phyloP scores from a whole-genome alignment of 2,797 vertebrate species.

The Diglossa cyanea region DNA sequence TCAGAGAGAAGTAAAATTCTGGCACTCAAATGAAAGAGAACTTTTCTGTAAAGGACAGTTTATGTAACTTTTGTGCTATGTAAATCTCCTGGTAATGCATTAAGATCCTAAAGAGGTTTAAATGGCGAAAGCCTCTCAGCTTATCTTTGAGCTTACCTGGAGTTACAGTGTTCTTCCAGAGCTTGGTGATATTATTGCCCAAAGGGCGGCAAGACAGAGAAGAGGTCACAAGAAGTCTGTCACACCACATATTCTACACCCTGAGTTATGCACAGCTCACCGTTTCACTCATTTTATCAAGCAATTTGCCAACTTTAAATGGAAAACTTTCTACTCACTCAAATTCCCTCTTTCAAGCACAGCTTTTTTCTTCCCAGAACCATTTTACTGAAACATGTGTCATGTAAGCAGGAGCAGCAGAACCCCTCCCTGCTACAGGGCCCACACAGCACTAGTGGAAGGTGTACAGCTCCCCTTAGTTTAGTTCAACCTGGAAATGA shows the following conservation, averaged over 20 bases:
- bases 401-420: not conserved
- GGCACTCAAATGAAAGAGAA: not conserved
- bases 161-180: not conserved
- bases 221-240: not conserved
- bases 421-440: not conserved
- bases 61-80: not conserved
- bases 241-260: not conserved
- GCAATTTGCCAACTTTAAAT: not conserved
- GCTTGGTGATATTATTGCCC: not conserved
- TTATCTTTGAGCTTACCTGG: conserved; percentile 24
- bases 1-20: not conserved
- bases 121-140: not conserved
- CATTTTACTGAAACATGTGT: not conserved
- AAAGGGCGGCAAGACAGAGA: not conserved
- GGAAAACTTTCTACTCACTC: not conserved
- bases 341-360: not conserved
- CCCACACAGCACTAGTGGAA: not conserved
- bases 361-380: not conserved
- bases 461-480: not conserved
- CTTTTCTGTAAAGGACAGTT: not conserved
- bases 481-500: not conserved
- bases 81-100: not conserved
- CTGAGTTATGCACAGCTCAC: not conserved
- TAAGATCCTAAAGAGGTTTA: conserved; percentile 16
- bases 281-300: not conserved